Conservation (phyloP, 2,113 vertebrate genomes). For the Actenoides lindsayi region DNA sequence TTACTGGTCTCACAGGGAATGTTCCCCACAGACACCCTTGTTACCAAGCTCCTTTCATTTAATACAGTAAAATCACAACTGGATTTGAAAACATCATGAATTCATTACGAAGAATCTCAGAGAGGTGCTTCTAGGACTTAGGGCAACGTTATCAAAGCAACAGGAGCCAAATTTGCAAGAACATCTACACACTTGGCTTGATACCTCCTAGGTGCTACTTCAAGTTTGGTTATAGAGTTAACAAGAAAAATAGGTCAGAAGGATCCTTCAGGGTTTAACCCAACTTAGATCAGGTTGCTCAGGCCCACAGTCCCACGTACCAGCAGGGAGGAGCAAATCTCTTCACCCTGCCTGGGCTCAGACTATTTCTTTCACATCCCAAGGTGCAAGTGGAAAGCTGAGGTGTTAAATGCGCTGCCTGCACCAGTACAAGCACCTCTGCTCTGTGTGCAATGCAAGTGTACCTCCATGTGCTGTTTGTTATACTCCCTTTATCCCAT, state of each 20-base stretch:
- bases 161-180: not conserved
- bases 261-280: not conserved
- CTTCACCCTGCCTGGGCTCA: not conserved
- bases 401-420: not conserved
- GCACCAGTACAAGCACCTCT: not conserved
- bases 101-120: not conserved
- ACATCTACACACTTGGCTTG: not conserved
- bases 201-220: not conserved
- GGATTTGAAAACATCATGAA: not conserved
- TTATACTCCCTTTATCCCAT: not conserved
- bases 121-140: not conserved
- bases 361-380: not conserved
- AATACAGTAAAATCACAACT: not conserved
- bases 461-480: rapidly evolving
- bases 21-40: not conserved
- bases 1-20: not conserved
- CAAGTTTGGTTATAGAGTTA: not conserved
- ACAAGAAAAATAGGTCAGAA: not conserved
- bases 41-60: not conserved
- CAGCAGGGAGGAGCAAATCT: not conserved
- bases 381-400: not conserved
- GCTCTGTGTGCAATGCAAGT: rapidly evolving
- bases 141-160: not conserved
- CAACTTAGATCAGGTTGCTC: not conserved
- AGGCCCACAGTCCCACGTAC: not conserved